A percentile compares a stretch with the other conserved stretches of the same genome.
Evolutionary conservation across 2,113 vertebrate species (phyloP).

Genomic region (Bos javanicus): DNA sequence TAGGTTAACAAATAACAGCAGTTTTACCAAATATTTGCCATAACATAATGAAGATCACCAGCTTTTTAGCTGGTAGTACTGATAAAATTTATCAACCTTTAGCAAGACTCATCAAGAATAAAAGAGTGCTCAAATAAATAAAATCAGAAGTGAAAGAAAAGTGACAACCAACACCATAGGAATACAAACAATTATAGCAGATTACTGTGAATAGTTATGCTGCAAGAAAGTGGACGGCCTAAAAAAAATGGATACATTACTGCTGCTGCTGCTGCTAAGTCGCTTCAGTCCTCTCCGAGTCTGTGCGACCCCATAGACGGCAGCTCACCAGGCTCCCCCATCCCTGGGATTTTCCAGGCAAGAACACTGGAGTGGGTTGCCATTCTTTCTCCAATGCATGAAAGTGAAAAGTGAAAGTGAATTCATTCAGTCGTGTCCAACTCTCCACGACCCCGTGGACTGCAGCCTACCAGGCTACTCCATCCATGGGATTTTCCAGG

Average conservation of each 20-base stretch:
- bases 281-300: too few relatives aligned
- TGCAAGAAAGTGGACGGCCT: not conserved
- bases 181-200: not conserved
- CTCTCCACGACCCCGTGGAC: too few relatives aligned
- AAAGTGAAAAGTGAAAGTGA: too few relatives aligned
- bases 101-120: not conserved
- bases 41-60: not conserved
- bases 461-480: too few relatives aligned
- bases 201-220: not conserved
- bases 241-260: not conserved
- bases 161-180: not conserved
- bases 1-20: not conserved
- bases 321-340: too few relatives aligned
- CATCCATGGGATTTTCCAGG: too few relatives aligned
- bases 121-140: not conserved
- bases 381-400: too few relatives aligned
- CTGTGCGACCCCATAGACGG: too few relatives aligned
- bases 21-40: not conserved
- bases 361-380: too few relatives aligned
- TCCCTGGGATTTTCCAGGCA: too few relatives aligned
- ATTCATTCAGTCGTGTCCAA: too few relatives aligned
- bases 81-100: not conserved
- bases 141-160: not conserved
- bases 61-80: not conserved
- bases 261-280: too few relatives aligned